Percentiles rank a stretch among this genome's conserved stretches.
phyloP scores from a whole-genome alignment of 2,797 vertebrate genomes.

The Enteromius radiatus region DNA sequence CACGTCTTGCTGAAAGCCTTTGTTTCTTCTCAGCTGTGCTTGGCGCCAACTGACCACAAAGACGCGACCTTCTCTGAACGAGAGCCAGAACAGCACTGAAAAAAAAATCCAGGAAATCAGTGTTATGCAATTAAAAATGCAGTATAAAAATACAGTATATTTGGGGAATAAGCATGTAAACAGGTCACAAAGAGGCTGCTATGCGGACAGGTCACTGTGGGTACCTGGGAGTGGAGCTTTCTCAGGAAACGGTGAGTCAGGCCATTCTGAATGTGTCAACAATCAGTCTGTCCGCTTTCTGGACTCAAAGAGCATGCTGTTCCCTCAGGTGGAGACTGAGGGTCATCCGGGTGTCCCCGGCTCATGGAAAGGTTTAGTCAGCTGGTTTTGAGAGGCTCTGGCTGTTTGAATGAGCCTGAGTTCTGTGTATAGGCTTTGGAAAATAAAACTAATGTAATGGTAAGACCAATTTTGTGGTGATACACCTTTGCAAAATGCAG shows the following conservation, averaged over 20 bases:
- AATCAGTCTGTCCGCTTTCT: constrained; percentile 24
- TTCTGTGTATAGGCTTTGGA: background rate
- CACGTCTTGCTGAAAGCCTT: background rate
- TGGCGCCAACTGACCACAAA: background rate
- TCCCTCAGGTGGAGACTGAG: constrained; percentile 17
- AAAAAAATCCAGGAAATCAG: background rate
- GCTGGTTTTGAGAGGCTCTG: constrained; percentile 28
- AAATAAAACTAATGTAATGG: background rate
- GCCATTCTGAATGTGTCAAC: constrained; percentile 32
- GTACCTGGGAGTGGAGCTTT: constrained; percentile 45
- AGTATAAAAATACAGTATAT: constrained; percentile 27
- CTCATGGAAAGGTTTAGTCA: constrained; percentile 48
- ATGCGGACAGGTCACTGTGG: constrained; percentile 38
- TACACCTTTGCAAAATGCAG: constrained; percentile 5
- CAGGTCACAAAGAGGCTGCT: constrained; percentile 50
- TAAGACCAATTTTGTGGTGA: constrained; percentile 11
- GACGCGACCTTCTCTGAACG: background rate
- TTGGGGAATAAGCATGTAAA: constrained; percentile 36
- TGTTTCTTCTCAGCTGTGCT: constrained; percentile 14
- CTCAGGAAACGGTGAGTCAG: constrained; percentile 50
- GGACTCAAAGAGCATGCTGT: constrained; percentile 41
- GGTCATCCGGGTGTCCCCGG: constrained; percentile 44
- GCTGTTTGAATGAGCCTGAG: constrained; percentile 11
- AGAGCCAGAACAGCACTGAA: background rate
- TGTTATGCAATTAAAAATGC: constrained; percentile 18